These are phyloP conservation scores for Uloborus plumipes DNA, from an alignment of 2,888 invertebrate genomes.

Conservation along the genomic window DNA sequence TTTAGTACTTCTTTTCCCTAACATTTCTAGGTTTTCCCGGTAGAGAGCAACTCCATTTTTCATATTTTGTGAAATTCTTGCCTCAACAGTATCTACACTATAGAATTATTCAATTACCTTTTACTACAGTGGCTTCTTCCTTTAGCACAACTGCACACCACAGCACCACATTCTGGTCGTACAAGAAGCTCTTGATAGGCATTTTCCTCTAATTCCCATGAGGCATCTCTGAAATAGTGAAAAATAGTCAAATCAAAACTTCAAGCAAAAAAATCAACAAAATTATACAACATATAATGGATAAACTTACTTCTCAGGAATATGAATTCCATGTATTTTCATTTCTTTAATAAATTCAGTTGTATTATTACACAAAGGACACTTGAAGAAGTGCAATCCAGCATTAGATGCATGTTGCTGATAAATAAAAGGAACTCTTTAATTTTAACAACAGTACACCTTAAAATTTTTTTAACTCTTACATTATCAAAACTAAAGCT, in stretches of 20 bases:
- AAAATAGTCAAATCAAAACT: background rate
- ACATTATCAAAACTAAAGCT: no score
- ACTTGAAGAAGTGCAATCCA: constrained; percentile 84
- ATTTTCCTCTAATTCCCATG: constrained; percentile 84
- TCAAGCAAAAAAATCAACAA: background rate
- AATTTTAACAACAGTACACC: background rate
- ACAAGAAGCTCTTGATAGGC: constrained; percentile 82
- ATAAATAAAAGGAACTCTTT: background rate
- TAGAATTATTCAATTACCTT: background rate
- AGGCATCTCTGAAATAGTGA: constrained; percentile 80
- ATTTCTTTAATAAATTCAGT: constrained; percentile 77
- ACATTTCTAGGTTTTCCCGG: no score
- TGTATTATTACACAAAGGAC: constrained; percentile 83
- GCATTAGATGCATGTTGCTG: constrained; percentile 81
- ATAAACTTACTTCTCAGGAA: constrained; percentile 81
- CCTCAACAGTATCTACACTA: no score
- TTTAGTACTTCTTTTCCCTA: no score
- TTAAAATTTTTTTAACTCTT: background rate
- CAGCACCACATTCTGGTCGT: constrained; percentile 77
- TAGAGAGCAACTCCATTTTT: no score
- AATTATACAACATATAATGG: background rate
- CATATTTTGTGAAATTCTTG: no score
- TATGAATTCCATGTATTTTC: constrained; percentile 80
- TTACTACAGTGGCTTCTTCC: constrained; percentile 74
- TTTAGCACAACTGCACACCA: constrained; percentile 76